Base-by-base conservation (phyloP, 1,140 invertebrate species). In the Sarcophaga peregrina region DNA sequence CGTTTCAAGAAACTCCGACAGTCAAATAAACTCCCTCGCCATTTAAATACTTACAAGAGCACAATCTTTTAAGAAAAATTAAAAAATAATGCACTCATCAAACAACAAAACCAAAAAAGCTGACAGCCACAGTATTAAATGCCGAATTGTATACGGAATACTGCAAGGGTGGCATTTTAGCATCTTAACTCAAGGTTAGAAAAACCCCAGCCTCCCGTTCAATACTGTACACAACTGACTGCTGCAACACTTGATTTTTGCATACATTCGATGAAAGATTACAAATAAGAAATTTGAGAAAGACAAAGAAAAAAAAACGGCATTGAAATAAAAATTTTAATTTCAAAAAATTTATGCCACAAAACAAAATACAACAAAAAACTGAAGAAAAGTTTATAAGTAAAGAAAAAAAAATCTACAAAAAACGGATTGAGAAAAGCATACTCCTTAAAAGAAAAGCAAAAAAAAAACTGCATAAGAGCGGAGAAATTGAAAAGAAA, bases 241-340 rank as follows among this genome's bases (percentile, higher is more conserved):
- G 45, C 47, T 76, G 74, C 74, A 76, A 76, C 46, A 76, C 74
- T 76, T 76, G 74, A 76, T 76, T 76, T 37, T 76, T 76, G 74
- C 74, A 76, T 76, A 47, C 17, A 20, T 11, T 20, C 37, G 25
- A 9, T 52, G 50, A 52, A 52, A 52, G 50, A 9, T 52, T 52
- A 52, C 1, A 52, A 52, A 52, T 52, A 5, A 10, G 50, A 52
- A 9, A 17, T 17, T 50, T 50, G 48, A 52, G 50, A 13, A 11
- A 17, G 62, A 68, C 17, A 68, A 68, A 8, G 10, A 15, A 62
- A 7, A 62, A 7, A 45, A 74, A 47, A 47, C 46, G 46, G n/a
- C 47, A 17, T 20, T 47, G 13, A 48, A 76, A 9, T 46, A 37
- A 74, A 76, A 76, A 68, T 17, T 8, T 68, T 68, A 68, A 68